Evolutionary conservation across 2,797 vertebrate species (phyloP), one percentile per base, ranked within the genome.

Genomic region (Limosa lapponica): DNA sequence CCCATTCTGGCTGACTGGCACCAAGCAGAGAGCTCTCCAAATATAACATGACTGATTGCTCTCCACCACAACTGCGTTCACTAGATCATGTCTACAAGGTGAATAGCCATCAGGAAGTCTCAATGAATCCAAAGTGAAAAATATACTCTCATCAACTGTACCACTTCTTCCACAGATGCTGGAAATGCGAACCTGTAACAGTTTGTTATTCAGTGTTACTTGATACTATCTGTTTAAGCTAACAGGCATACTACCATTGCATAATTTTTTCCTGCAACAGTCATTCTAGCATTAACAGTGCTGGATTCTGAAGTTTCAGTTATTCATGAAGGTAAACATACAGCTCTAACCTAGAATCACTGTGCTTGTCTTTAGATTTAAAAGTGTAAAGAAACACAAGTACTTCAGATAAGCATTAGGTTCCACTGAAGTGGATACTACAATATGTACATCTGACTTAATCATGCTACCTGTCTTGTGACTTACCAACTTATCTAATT

Each of bases 1-100:
- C 99, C 98, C 92, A 66, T 97, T 71, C 82, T 71, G 93, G 51
- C 57, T 82, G 80, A 97, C 97, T 0, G 99, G 99, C 13, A 98
- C 98, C 96, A 99, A 98, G 91, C 99, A 99, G 57, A 99, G 97
- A 5, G 99, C 99, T 97, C 99, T 98, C 99, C 99, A 99, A 79
- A 96, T 59, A 65, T 98, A 99, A 65, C 99, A 98, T 0, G 99
- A 99, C 96, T 99, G 99, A 95, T 86, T 99, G 98, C 99, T 99
- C 96, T 99, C 99, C 96, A 99, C 98, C 92, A 99, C 98, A 62
- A 99, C 98, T 0, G 99, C 64, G 55, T 98, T 99, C 94, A 99
- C 99, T 41, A 98, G 16, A 55, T 99, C 98, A 10, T 98, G 96
- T 25, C 74, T 96, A 6, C 44, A 52, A 9, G 99, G 99, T 41